These are phyloP conservation scores for Caenorhabditis brenneri DNA, from an alignment of 1,140 invertebrate species.

Conservation along the genomic window DNA sequence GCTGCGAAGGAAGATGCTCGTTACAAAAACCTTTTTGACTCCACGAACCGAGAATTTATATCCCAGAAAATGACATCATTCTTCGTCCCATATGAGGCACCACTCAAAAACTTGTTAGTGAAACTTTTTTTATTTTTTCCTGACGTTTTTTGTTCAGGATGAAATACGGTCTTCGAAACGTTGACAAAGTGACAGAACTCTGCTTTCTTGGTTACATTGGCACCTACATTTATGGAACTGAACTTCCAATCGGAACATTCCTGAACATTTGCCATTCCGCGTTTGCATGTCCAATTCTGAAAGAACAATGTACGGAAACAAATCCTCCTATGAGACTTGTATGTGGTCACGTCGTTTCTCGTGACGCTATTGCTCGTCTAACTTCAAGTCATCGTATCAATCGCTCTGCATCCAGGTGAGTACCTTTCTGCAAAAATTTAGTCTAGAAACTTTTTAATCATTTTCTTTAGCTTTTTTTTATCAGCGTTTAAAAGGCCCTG, in stretches of 20 bases:
- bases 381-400: not conserved
- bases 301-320: slow-evolving; percentile 90
- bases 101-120: not conserved
- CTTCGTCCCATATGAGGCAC: not conserved
- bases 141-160: not conserved
- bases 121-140: no score
- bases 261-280: slow-evolving; percentile 81
- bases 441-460: not conserved
- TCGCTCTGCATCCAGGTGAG: not conserved
- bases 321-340: slow-evolving; percentile 95
- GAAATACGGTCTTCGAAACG: not conserved
- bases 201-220: not conserved
- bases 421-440: not conserved
- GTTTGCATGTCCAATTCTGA: slow-evolving; percentile 94
- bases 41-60: not conserved
- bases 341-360: slow-evolving; percentile 95
- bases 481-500: not conserved
- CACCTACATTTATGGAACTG: not conserved
- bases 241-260: slow-evolving; percentile 17
- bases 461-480: not conserved
- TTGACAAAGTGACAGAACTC: not conserved
- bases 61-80: not conserved
- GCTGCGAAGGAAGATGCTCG: not conserved
- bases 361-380: slow-evolving; percentile 80
- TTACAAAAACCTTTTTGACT: not conserved